Percentiles rank a stretch among this genome's conserved stretches.
phyloP scores from a whole-genome alignment of 1,140 invertebrate genomes.

The Mylabris phalerata region DNA sequence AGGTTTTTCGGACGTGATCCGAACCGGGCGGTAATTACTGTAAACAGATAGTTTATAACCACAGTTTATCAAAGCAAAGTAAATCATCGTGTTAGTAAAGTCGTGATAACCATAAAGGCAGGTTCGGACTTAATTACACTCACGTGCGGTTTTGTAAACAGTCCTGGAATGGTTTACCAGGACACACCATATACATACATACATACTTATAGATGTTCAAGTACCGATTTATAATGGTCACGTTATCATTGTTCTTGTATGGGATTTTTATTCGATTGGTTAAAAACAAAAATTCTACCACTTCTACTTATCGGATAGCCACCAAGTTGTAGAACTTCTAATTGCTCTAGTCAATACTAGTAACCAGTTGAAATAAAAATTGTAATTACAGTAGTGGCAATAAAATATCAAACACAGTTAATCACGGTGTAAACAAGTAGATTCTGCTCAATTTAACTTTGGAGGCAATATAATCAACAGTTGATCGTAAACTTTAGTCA shows the following conservation, averaged over 20 bases:
- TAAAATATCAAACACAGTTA: no score
- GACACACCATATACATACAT: conserved; percentile 25
- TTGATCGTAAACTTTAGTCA: no score
- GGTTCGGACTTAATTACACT: conserved; percentile 36
- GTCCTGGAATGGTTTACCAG: conserved; percentile 21
- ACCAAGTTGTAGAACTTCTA: no score
- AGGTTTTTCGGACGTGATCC: conserved; percentile 12
- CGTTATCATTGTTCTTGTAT: conserved; percentile 29
- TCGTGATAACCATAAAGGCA: conserved; percentile 38
- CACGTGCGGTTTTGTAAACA: conserved; percentile 35
- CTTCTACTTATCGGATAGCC: no score
- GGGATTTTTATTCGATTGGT: conserved; percentile 4
- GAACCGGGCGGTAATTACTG: conserved; percentile 15
- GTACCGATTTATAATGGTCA: conserved; percentile 30
- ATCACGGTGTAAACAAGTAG: no score
- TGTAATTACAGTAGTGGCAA: no score
- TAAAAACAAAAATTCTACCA: no score
- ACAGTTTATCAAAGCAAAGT: conserved; percentile 35
- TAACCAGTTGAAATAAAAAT: no score
- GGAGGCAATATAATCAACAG: no score
- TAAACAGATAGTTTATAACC: conserved; percentile 17
- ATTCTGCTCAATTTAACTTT: no score
- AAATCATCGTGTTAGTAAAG: conserved; percentile 32
- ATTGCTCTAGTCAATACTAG: no score
- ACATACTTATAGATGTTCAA: background rate